phyloP scores from a whole-genome alignment of 2,888 invertebrate species.

The Dynastes hyllus region DNA sequence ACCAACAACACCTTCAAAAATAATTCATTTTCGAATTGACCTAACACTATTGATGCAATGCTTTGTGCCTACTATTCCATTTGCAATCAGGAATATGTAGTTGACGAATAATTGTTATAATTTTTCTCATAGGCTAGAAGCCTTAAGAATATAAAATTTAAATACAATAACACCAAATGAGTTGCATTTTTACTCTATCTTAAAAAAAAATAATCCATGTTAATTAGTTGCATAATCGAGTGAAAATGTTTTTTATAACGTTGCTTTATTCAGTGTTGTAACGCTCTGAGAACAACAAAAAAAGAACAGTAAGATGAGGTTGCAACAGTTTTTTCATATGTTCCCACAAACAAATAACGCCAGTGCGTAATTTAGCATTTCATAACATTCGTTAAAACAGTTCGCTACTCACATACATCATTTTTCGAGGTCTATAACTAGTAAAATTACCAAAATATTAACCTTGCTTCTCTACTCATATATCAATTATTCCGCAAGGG shows the following conservation, averaged over 20 bases:
- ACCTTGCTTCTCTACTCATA: not conserved
- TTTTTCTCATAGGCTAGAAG: not conserved
- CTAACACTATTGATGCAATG: no score
- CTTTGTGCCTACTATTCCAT: no score
- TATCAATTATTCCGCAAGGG: not conserved
- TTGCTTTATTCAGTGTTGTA: slow-evolving; percentile 8
- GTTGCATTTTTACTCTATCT: slow-evolving; percentile 15
- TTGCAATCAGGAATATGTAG: no score
- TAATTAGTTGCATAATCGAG: slow-evolving; percentile 17
- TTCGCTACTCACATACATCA: not conserved
- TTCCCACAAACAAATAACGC: slow-evolving; percentile 18
- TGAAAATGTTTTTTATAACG: slow-evolving; percentile 3
- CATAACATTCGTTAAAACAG: not conserved
- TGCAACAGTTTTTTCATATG: slow-evolving; percentile 10
- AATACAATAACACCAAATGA: slow-evolving; percentile 8
- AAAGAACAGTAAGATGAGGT: not conserved
- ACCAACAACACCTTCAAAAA: no score
- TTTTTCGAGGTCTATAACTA: no score
- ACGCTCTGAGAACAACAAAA: slow-evolving; percentile 24
- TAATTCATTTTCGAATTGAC: no score
- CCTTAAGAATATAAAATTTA: slow-evolving; percentile 8
- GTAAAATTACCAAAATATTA: no score
- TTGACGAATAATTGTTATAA: not conserved
- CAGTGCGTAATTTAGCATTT: slow-evolving; percentile 1
- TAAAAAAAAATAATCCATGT: not conserved